These are phyloP conservation scores for Neodiprion fabricii DNA, from an alignment of 1,140 invertebrate species.

Conservation along the genomic window DNA sequence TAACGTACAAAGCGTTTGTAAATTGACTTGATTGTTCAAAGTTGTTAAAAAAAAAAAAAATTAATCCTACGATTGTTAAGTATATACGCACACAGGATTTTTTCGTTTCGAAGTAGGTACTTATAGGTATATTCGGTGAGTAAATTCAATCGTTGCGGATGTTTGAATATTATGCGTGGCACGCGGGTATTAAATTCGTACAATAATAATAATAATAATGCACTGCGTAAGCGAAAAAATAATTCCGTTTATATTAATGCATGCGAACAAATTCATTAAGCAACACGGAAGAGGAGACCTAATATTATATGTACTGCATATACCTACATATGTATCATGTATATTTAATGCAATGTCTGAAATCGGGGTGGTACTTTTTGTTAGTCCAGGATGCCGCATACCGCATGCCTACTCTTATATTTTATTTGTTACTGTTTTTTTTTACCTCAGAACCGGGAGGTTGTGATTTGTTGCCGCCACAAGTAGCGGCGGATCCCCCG, in stretches of 20 bases:
- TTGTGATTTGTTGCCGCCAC: conserved; percentile 52
- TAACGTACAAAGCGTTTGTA: too few relatives aligned
- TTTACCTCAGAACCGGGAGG: conserved; percentile 50
- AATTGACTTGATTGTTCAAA: too few relatives aligned
- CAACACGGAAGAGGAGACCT: background rate
- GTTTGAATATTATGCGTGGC: too few relatives aligned
- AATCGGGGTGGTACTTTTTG: background rate
- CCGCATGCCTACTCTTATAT: background rate
- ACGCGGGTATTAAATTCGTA: background rate
- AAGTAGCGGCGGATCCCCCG: conserved; percentile 55
- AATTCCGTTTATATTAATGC: background rate
- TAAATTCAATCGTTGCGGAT: too few relatives aligned
- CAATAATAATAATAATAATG: background rate
- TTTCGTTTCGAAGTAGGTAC: too few relatives aligned
- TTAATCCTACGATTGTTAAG: too few relatives aligned
- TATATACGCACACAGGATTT: too few relatives aligned
- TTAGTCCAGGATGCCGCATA: background rate
- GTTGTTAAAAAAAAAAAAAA: too few relatives aligned
- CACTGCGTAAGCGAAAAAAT: background rate
- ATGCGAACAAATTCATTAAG: background rate
- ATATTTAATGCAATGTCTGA: background rate
- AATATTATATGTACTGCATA: background rate
- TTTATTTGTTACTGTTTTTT: background rate
- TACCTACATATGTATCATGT: background rate
- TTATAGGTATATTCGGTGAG: too few relatives aligned